These are phyloP conservation scores for Popillia japonica DNA, from an alignment of 1,140 invertebrate genomes.

Conservation along the genomic window DNA sequence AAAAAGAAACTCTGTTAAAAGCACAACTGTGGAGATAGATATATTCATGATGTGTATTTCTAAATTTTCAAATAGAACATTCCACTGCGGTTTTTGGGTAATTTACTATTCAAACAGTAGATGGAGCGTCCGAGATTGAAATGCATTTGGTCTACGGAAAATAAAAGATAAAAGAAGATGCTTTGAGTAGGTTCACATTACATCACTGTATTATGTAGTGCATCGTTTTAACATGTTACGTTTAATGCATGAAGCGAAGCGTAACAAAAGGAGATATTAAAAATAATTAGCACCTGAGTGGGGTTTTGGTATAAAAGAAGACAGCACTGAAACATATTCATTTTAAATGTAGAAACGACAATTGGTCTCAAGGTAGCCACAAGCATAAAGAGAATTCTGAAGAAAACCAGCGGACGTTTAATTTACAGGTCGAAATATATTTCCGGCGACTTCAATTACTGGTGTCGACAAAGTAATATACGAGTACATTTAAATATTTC, in stretches of 20 bases:
- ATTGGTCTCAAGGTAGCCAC: neutral
- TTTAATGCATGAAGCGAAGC: slow-evolving; percentile 27
- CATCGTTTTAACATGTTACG: slow-evolving; percentile 29
- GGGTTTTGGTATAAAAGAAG: slow-evolving; percentile 15
- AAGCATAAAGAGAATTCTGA: neutral
- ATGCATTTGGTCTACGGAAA: slow-evolving; percentile 18
- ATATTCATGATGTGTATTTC: slow-evolving; percentile 32
- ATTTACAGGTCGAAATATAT: slow-evolving; percentile 10
- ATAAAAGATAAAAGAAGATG: slow-evolving; percentile 8
- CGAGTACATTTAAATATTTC: no score
- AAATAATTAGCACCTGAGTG: slow-evolving; percentile 35
- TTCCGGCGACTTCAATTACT: neutral
- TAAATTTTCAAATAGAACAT: slow-evolving; percentile 33
- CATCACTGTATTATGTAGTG: slow-evolving; percentile 27
- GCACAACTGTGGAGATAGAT: slow-evolving; percentile 12
- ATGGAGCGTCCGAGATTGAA: slow-evolving; percentile 28
- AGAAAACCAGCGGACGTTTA: neutral
- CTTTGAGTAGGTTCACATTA: slow-evolving; percentile 1
- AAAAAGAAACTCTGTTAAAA: slow-evolving; percentile 20
- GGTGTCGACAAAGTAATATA: neutral
- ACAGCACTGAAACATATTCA: neutral
- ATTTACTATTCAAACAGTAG: slow-evolving; percentile 29
- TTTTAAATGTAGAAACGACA: neutral
- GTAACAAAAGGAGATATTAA: slow-evolving; percentile 35
- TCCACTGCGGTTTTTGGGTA: slow-evolving; percentile 23